Conservation (phyloP, 1,140 invertebrate genomes). For the Diachasmimorpha longicaudata region DNA sequence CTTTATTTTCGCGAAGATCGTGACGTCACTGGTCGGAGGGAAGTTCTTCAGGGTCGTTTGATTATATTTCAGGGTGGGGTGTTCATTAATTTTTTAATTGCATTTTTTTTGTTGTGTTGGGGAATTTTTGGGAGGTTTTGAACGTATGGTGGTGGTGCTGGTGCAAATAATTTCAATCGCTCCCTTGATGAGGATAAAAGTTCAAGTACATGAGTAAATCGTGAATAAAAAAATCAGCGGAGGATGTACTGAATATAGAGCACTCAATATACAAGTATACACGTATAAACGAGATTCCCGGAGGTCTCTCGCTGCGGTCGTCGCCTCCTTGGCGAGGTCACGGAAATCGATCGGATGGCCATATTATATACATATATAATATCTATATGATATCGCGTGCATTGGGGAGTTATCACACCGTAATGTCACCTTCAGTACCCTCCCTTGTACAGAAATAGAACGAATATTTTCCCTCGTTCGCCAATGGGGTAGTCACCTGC, state of each 20-base stretch:
- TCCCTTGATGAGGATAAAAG: too few species aligned
- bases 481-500: not conserved
- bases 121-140: too few species aligned
- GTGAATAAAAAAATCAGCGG: too few species aligned
- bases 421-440: not conserved
- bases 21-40: too few species aligned
- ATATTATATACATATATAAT: not conserved
- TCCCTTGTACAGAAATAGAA: too few species aligned
- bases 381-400: not conserved
- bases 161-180: too few species aligned
- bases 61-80: too few species aligned
- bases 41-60: too few species aligned
- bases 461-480: not conserved
- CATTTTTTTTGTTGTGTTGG: too few species aligned
- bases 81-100: too few species aligned
- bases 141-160: too few species aligned
- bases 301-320: slow-evolving; percentile 32
- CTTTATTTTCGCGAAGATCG: too few species aligned
- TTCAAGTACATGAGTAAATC: not conserved
- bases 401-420: not conserved
- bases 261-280: slow-evolving; percentile 3
- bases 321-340: slow-evolving; percentile 39
- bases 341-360: slow-evolving; percentile 33
- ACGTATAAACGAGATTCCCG: slow-evolving; percentile 34
- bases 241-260: not conserved